These are phyloP conservation scores for Tupaia chinensis DNA, from an alignment of 2,113 vertebrate species.

Conservation along the genomic window DNA sequence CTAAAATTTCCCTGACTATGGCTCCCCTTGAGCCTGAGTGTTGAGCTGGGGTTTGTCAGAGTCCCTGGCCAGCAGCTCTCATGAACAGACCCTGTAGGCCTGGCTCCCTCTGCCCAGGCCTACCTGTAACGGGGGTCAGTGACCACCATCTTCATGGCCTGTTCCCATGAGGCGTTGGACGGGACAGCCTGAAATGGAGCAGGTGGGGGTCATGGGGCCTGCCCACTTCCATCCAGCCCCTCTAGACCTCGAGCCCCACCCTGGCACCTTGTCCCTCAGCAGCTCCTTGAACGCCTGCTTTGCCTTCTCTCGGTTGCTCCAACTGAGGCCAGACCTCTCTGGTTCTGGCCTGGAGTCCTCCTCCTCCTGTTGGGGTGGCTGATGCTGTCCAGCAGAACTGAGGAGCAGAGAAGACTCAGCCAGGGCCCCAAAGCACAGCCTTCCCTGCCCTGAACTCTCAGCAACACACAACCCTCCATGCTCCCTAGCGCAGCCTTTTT, in stretches of 20 bases:
- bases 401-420: constrained; percentile 60
- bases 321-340: constrained; percentile 81
- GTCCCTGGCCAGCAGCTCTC: background rate
- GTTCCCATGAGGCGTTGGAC: constrained; percentile 88
- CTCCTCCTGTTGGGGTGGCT: constrained; percentile 80
- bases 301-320: constrained; percentile 88
- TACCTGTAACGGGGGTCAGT: constrained; percentile 88
- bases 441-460: background rate
- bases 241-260: constrained; percentile 42
- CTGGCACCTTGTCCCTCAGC: constrained; percentile 86
- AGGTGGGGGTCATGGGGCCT: constrained; percentile 39
- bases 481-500: background rate
- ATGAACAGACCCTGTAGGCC: background rate
- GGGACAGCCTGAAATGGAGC: constrained; percentile 84
- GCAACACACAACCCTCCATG: background rate
- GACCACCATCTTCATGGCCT: constrained; percentile 88
- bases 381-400: constrained; percentile 75
- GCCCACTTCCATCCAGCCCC: background rate
- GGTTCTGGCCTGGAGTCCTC: constrained; percentile 80
- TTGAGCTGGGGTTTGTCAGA: constrained; percentile 22
- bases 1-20: constrained; percentile 13
- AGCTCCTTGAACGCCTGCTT: constrained; percentile 89
- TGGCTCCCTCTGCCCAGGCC: constrained; percentile 57
- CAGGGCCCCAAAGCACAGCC: background rate
- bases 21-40: background rate